These are phyloP conservation scores for Eucidaris tribuloides DNA, from an alignment of 35 echinoderm and acorn worm species.

Conservation along the genomic window DNA sequence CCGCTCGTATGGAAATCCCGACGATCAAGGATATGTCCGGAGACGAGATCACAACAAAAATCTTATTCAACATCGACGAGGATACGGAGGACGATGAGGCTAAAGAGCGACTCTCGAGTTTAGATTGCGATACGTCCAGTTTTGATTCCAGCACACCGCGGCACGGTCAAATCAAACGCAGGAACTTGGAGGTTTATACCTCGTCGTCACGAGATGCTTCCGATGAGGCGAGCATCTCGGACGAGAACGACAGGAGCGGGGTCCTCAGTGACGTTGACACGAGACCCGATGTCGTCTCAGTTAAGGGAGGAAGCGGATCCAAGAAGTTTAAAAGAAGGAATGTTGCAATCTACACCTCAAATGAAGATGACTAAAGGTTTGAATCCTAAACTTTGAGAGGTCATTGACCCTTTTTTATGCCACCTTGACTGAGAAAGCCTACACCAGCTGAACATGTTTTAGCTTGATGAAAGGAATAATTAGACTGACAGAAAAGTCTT, in stretches of 20 bases:
- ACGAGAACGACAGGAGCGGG: constrained; percentile 45
- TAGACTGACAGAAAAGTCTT: no score
- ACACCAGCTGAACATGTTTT: no score
- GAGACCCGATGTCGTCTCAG: neutral
- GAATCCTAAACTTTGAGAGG: no score
- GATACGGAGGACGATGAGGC: constrained; percentile 29
- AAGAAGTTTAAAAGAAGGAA: constrained; percentile 49
- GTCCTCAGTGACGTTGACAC: constrained; percentile 15
- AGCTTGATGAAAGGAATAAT: no score
- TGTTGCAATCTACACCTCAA: constrained; percentile 50
- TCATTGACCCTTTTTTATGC: no score
- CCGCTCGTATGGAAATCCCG: no score
- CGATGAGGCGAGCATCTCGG: constrained; percentile 61
- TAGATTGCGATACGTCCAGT: neutral
- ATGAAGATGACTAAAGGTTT: constrained; percentile 47
- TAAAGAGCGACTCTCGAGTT: neutral
- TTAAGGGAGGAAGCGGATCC: neutral
- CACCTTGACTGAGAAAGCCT: no score
- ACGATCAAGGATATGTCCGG: neutral
- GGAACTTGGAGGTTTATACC: constrained; percentile 56
- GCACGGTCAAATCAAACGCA: constrained; percentile 44
- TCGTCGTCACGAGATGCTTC: constrained; percentile 63
- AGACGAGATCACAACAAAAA: neutral
- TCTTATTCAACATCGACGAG: no score
- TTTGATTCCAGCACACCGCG: constrained; percentile 13